These are phyloP conservation scores for Leptodactylus fuscus DNA, from an alignment of 2,113 vertebrate species.

Conservation along the genomic window DNA sequence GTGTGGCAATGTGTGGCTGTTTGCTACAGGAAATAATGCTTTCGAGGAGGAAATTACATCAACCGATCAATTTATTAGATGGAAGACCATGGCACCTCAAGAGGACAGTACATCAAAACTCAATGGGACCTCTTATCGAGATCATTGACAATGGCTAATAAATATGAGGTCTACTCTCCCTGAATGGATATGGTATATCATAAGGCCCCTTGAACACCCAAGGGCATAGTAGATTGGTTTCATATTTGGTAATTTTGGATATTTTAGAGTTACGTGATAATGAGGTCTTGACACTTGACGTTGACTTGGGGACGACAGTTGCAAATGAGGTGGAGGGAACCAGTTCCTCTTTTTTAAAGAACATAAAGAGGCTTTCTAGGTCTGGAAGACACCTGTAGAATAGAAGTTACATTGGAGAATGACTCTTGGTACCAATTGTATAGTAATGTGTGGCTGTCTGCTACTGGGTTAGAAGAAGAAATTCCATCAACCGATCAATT, in stretches of 20 bases:
- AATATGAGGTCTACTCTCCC: no score
- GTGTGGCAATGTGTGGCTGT: background rate
- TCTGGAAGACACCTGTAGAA: background rate
- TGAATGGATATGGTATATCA: no score
- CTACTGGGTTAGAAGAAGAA: background rate
- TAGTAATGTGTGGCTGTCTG: background rate
- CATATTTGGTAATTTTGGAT: no score
- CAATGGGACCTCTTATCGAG: background rate
- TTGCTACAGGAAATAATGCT: background rate
- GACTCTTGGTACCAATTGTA: background rate
- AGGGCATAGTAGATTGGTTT: no score
- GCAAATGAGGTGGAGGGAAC: background rate
- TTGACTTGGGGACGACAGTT: slow-evolving; percentile 18
- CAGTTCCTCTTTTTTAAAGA: background rate
- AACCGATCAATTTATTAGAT: background rate
- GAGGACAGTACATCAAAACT: background rate
- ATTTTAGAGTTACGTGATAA: no score
- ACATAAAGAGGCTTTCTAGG: background rate
- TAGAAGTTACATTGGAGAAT: background rate
- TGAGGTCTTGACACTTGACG: no score
- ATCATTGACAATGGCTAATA: background rate
- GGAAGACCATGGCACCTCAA: background rate
- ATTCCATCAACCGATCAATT: background rate
- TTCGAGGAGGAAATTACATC: slow-evolving; percentile 10
- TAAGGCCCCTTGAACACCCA: no score